phyloP scores from a whole-genome alignment of 2,888 invertebrate species.

The Hypomecis atomaria region DNA sequence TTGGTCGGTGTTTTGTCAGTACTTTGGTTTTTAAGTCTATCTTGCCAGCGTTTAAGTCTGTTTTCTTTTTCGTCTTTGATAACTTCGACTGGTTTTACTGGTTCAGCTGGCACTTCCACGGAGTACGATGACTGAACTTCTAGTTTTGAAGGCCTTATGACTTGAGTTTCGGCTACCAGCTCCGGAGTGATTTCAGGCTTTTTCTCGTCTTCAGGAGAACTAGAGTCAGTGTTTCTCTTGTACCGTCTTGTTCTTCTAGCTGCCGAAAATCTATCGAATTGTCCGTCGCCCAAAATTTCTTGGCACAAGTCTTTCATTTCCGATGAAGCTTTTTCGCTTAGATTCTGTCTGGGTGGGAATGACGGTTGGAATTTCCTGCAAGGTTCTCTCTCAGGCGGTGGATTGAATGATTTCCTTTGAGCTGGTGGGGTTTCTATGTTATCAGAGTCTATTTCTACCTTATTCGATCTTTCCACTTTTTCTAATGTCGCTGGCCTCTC shows the following conservation, averaged over 20 bases:
- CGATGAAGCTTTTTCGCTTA: slow-evolving; percentile 63
- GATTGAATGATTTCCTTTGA: slow-evolving; percentile 87
- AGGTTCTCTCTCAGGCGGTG: slow-evolving; percentile 86
- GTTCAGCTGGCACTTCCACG: slow-evolving; percentile 67
- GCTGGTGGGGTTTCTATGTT: slow-evolving; percentile 96
- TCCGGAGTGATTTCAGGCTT: slow-evolving; percentile 71
- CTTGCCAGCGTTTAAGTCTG: slow-evolving; percentile 88
- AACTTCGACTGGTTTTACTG: slow-evolving; percentile 68
- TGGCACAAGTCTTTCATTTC: slow-evolving; percentile 78
- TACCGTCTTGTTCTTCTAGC: slow-evolving; percentile 92
- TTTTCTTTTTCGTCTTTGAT: slow-evolving; percentile 84
- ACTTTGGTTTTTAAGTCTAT: slow-evolving; percentile 86
- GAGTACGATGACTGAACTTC: slow-evolving; percentile 82
- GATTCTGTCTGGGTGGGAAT: slow-evolving; percentile 53
- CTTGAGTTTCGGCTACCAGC: slow-evolving; percentile 82
- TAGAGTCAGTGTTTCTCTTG: slow-evolving; percentile 86
- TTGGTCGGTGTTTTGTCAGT: slow-evolving; percentile 77
- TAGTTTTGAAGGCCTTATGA: slow-evolving; percentile 78
- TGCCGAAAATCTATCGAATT: slow-evolving; percentile 93
- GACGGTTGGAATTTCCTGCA: slow-evolving; percentile 82
- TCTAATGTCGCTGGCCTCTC: slow-evolving; percentile 1
- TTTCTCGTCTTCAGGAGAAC: slow-evolving; percentile 84
- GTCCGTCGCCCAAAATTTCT: slow-evolving; percentile 88
- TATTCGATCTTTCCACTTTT: slow-evolving; percentile 77
- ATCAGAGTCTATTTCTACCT: slow-evolving; percentile 94